A percentile compares a stretch with the other conserved stretches of the same genome.
These are phyloP conservation scores for Muschampia staudingeri DNA, from an alignment of 2,888 invertebrate species.

Conservation along the genomic window DNA sequence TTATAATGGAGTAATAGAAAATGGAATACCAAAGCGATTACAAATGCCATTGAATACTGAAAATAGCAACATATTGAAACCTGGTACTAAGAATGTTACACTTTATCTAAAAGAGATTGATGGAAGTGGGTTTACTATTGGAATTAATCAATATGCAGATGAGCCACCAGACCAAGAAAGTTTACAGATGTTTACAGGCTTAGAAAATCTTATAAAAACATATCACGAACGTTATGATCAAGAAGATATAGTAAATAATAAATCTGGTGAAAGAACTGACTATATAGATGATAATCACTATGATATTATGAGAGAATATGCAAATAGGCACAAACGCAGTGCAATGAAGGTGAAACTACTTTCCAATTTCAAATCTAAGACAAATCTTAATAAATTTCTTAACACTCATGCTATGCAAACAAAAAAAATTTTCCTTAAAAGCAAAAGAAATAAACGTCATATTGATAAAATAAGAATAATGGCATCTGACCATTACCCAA, in stretches of 20 bases:
- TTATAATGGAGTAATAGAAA: constrained; percentile 75
- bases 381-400: constrained; percentile 76
- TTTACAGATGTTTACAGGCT: constrained; percentile 80
- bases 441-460: constrained; percentile 81
- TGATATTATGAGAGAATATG: constrained; percentile 1
- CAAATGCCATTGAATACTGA: constrained; percentile 81
- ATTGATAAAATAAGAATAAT: constrained; percentile 81
- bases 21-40: constrained; percentile 80
- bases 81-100: constrained; percentile 70
- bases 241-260: background rate
- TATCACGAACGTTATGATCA: constrained; percentile 78
- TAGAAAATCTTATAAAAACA: constrained; percentile 80
- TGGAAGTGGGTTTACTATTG: constrained; percentile 83
- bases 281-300: background rate
- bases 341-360: constrained; percentile 74
- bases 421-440: constrained; percentile 76
- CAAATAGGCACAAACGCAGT: constrained; percentile 24
- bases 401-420: constrained; percentile 77
- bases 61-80: constrained; percentile 56
- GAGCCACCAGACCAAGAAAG: constrained; percentile 82
- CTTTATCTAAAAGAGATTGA: constrained; percentile 82
- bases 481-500: constrained; percentile 73
- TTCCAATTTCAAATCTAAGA: constrained; percentile 76
- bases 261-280: constrained; percentile 12
- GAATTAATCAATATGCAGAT: constrained; percentile 83